Evolutionary conservation across 2,797 vertebrate species (phyloP).

Genomic region (Macropodus opercularis): DNA sequence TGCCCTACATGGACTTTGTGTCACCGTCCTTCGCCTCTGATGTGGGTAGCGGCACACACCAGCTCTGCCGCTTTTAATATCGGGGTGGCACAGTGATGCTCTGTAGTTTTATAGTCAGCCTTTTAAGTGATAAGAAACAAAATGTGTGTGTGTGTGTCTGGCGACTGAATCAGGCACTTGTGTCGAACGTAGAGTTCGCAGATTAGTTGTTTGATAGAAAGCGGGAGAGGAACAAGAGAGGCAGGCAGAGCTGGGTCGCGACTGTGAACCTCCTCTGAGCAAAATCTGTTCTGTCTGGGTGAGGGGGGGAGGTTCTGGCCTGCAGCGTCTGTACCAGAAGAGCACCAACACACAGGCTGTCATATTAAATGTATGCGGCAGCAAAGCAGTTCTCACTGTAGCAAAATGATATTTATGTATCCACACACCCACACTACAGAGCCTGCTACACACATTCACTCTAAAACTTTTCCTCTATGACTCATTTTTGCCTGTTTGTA

Average conservation of each 20-base stretch:
- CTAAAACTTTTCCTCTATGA: slow-evolving; percentile 64
- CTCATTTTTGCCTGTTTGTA: slow-evolving; percentile 68
- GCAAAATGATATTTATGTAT: slow-evolving; percentile 27
- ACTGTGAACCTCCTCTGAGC: slow-evolving; percentile 40
- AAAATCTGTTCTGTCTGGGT: slow-evolving; percentile 54
- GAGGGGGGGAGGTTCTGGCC: slow-evolving; percentile 8
- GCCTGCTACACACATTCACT: slow-evolving; percentile 33
- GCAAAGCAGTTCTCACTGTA: slow-evolving; percentile 20
- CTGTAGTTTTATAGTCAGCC: slow-evolving; percentile 3
- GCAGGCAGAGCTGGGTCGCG: slow-evolving; percentile 41
- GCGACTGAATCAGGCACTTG: slow-evolving; percentile 31
- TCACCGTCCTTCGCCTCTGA: slow-evolving; percentile 12
- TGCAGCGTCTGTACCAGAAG: slow-evolving; percentile 24
- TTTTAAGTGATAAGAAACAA: slow-evolving; percentile 25
- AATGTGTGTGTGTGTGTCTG: slow-evolving; percentile 6
- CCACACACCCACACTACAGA: slow-evolving; percentile 24
- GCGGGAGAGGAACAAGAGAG: slow-evolving; percentile 42
- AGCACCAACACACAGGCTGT: slow-evolving; percentile 26
- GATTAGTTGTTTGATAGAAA: slow-evolving; percentile 30
- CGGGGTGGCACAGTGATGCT: slow-evolving; percentile 13
- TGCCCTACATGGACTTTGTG: slow-evolving; percentile 11
- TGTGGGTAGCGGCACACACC: no score
- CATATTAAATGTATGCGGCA: slow-evolving; percentile 32
- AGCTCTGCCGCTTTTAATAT: slow-evolving; percentile 13
- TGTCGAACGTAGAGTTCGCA: slow-evolving; percentile 12